Conservation (phyloP, 2,797 vertebrate species). For the Notolabrus celidotus region DNA sequence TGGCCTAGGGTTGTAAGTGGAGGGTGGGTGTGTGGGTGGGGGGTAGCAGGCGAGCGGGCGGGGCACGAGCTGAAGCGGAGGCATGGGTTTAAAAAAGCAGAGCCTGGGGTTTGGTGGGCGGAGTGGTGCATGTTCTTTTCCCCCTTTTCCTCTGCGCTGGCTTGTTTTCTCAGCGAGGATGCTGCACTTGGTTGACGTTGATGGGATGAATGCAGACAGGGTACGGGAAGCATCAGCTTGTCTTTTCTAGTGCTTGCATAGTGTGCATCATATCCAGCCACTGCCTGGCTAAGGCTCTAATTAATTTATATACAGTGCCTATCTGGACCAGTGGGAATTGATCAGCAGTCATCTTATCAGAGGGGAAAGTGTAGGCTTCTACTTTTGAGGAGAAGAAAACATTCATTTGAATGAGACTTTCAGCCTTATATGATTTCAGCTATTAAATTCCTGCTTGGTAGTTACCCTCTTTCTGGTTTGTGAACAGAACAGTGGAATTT, state of each 20-base stretch:
- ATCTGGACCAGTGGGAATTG: conserved; percentile 79
- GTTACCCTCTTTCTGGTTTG: not conserved
- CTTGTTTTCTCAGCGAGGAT: conserved; percentile 67
- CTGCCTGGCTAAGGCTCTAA: conserved; percentile 69
- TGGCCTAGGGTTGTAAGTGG: conserved; percentile 81
- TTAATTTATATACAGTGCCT: conserved; percentile 72
- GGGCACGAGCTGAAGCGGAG: conserved; percentile 58
- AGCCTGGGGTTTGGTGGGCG: conserved; percentile 87
- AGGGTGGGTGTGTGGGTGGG: conserved; percentile 52
- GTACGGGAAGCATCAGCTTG: conserved; percentile 80
- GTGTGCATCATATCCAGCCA: conserved; percentile 76
- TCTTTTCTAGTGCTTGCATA: conserved; percentile 85
- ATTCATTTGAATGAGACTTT: conserved; percentile 19
- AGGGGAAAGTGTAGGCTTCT: conserved; percentile 21
- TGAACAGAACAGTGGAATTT: not conserved
- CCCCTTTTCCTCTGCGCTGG: conserved; percentile 72
- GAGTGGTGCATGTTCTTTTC: conserved; percentile 77
- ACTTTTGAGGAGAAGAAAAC: conserved; percentile 44
- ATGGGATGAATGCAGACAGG: conserved; percentile 83
- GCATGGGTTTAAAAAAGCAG: conserved; percentile 84
- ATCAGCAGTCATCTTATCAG: conserved; percentile 72
- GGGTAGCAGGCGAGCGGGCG: conserved; percentile 45
- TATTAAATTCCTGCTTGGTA: not conserved
- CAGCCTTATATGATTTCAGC: not conserved
- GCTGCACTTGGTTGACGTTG: conserved; percentile 74